phyloP scores from a whole-genome alignment of 2,113 vertebrate genomes.

The Phalacrocorax brasilianus region DNA sequence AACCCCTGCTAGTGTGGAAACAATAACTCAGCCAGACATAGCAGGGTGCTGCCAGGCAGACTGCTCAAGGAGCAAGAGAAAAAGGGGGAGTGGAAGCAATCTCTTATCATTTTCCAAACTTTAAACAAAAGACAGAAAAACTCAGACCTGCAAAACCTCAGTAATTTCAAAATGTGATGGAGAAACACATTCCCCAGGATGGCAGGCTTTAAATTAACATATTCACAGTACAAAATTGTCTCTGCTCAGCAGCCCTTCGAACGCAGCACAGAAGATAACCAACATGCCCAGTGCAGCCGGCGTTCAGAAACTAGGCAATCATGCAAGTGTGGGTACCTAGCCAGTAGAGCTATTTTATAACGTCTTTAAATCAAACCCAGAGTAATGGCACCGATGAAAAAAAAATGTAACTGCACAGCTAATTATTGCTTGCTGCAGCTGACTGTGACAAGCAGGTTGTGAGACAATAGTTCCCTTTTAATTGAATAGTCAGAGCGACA shows the following conservation, averaged over 20 bases:
- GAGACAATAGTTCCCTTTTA: constrained; percentile 45
- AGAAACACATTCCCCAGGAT: not conserved
- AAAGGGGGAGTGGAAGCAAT: not conserved
- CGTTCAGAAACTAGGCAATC: not conserved
- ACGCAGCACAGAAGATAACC: not conserved
- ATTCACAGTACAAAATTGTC: not conserved
- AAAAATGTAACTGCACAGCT: not conserved
- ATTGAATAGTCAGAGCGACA: constrained; percentile 27
- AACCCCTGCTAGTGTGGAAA: not conserved
- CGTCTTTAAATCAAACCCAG: not conserved
- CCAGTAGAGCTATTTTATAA: not conserved
- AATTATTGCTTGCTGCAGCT: constrained; percentile 19
- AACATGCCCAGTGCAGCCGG: not conserved
- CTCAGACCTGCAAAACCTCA: not conserved
- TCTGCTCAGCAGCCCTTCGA: not conserved
- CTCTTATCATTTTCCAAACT: not conserved
- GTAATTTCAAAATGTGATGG: not conserved
- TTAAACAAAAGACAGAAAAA: not conserved
- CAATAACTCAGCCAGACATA: not conserved
- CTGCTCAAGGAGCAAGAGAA: not conserved
- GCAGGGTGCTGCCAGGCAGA: not conserved
- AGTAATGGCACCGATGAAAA: not conserved
- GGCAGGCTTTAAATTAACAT: not conserved
- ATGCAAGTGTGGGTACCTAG: not conserved
- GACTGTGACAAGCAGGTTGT: constrained; percentile 7